These are phyloP conservation scores for Channa argus DNA, from an alignment of 2,113 vertebrate genomes.

Conservation along the genomic window DNA sequence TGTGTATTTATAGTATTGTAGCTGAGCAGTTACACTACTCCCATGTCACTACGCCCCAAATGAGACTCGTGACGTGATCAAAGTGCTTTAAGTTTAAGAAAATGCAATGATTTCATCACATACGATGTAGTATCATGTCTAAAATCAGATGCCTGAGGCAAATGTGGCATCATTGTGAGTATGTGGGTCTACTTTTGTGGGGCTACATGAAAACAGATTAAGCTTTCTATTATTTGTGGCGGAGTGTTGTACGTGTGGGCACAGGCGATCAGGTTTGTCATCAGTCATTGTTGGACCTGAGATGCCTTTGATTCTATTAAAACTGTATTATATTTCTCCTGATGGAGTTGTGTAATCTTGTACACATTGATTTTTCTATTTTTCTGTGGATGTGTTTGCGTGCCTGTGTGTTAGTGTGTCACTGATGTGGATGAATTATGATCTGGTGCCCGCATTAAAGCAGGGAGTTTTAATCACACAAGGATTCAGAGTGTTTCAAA, in stretches of 20 bases:
- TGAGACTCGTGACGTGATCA: slow-evolving; percentile 46
- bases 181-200: slow-evolving; percentile 45
- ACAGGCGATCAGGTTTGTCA: slow-evolving; percentile 45
- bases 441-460: slow-evolving; percentile 64
- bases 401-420: slow-evolving; percentile 32
- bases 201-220: slow-evolving; percentile 46
- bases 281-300: slow-evolving; percentile 50
- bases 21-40: slow-evolving; percentile 45
- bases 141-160: slow-evolving; percentile 36
- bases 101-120: slow-evolving; percentile 49
- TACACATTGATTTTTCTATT: slow-evolving; percentile 69
- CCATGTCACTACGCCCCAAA: slow-evolving; percentile 43
- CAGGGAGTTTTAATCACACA: slow-evolving; percentile 81
- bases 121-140: slow-evolving; percentile 25
- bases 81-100: slow-evolving; percentile 34
- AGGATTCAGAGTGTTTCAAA: slow-evolving; percentile 80
- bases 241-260: slow-evolving; percentile 38
- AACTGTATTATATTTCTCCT: slow-evolving; percentile 66
- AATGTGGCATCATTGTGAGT: slow-evolving; percentile 10
- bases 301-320: slow-evolving; percentile 66
- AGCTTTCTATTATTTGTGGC: slow-evolving; percentile 45
- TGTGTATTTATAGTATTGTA: slow-evolving; percentile 64
- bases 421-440: slow-evolving; percentile 69
- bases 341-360: slow-evolving; percentile 72
- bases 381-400: slow-evolving; percentile 42